Conservation (phyloP, 1,140 invertebrate species). For the Mycetomoellerius zeteki region DNA sequence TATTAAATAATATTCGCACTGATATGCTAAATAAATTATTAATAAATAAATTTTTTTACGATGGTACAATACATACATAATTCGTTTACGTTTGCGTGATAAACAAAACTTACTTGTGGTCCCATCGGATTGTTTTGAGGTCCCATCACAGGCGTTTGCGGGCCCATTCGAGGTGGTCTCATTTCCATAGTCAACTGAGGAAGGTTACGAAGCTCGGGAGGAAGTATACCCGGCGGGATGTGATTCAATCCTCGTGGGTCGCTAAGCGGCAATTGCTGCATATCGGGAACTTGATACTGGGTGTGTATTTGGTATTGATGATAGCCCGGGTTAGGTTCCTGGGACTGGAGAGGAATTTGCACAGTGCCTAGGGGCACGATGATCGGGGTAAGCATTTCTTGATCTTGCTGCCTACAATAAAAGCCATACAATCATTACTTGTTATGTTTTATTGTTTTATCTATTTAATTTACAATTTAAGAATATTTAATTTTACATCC, state of each 20-base stretch:
- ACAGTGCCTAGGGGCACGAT: constrained; percentile 85
- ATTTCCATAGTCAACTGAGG: constrained; percentile 83
- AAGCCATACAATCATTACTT: neutral
- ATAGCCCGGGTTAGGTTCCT: constrained; percentile 79
- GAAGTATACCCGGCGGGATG: constrained; percentile 77
- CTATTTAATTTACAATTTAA: neutral
- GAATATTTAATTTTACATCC: constrained; percentile 9
- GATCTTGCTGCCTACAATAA: constrained; percentile 80
- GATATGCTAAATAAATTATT: neutral
- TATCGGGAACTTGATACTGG: constrained; percentile 84
- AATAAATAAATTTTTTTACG: constrained; percentile 19
- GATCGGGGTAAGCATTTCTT: constrained; percentile 85
- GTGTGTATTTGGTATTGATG: constrained; percentile 83
- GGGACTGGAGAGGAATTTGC: constrained; percentile 83
- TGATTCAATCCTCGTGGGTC: constrained; percentile 82
- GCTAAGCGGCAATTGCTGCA: constrained; percentile 82
- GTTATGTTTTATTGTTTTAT: neutral
- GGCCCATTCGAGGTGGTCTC: constrained; percentile 79
- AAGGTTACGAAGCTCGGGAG: constrained; percentile 80
- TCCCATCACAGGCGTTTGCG: constrained; percentile 73
- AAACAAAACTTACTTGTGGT: constrained; percentile 61
- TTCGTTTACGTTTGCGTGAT: neutral
- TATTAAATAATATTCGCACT: neutral
- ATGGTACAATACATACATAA: neutral
- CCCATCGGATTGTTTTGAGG: constrained; percentile 74